phyloP scores from a whole-genome alignment of 2,797 vertebrate genomes.

The Coccyzus lansbergi region DNA sequence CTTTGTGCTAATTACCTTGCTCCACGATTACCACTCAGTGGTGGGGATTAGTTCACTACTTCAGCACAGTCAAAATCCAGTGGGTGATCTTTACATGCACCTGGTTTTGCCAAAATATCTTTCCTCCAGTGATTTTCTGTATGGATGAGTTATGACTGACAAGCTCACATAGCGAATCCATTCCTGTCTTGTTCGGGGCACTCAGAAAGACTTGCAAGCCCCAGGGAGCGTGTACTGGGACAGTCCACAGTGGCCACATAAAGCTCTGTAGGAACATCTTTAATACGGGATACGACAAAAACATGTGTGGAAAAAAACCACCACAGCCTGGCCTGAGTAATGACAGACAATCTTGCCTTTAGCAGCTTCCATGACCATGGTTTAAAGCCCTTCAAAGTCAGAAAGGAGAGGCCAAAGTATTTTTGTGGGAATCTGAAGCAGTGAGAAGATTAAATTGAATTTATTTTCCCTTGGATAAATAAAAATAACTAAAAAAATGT shows the following conservation, averaged over 20 bases:
- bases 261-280: not conserved
- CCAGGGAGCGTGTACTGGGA: not conserved
- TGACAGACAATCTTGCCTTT: not conserved
- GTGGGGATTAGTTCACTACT: not conserved
- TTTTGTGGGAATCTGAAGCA: not conserved
- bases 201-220: not conserved
- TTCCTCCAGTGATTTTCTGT: not conserved
- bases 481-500: not conserved
- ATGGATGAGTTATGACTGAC: not conserved
- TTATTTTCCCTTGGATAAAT: not conserved
- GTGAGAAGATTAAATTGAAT: not conserved
- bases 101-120: not conserved
- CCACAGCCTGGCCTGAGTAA: not conserved
- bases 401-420: not conserved
- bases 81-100: not conserved
- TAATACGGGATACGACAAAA: not conserved
- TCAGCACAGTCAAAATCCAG: not conserved
- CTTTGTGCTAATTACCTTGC: not conserved
- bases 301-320: not conserved
- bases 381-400: not conserved
- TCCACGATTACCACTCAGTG: not conserved
- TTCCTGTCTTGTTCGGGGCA: not conserved
- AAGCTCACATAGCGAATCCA: not conserved
- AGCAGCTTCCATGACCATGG: rapidly evolving
- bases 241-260: not conserved